These are phyloP conservation scores for Fragariocoptes setiger DNA, from an alignment of 1,140 invertebrate genomes.

Conservation along the genomic window DNA sequence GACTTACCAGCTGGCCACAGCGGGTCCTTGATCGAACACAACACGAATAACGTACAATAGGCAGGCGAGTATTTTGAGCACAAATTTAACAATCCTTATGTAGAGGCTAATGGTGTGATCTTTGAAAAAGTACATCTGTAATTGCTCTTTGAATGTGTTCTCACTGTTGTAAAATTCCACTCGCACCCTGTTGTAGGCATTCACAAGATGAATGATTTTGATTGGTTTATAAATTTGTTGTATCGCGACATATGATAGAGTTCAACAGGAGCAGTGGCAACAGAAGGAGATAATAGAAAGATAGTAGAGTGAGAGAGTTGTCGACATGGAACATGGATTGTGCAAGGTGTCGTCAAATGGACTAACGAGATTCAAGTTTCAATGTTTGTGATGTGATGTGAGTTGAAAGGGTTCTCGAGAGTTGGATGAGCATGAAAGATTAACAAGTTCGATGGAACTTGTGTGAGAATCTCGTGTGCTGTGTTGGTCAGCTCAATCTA, in stretches of 20 bases:
- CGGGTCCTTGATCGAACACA: slow-evolving; percentile 51
- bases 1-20: slow-evolving; percentile 42
- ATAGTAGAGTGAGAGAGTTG: neutral
- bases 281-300: neutral
- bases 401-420: no score
- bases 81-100: slow-evolving; percentile 79
- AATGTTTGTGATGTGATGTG: no score
- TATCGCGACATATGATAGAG: neutral
- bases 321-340: neutral
- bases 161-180: slow-evolving; percentile 97
- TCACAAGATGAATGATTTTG: slow-evolving; percentile 16
- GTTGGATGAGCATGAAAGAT: no score
- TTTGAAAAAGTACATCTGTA: slow-evolving; percentile 93
- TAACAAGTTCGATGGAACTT: no score
- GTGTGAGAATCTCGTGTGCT: no score
- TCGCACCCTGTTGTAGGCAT: slow-evolving; percentile 40
- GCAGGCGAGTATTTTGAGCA: slow-evolving; percentile 82
- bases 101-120: slow-evolving; percentile 76
- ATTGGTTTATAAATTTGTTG: neutral
- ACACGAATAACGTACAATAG: slow-evolving; percentile 78
- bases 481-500: no score
- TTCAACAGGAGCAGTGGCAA: neutral
- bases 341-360: neutral
- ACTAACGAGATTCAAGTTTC: neutral
- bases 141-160: slow-evolving; percentile 84